These are phyloP conservation scores for Orthosia cruda DNA, from an alignment of 2,888 invertebrate genomes.

Conservation along the genomic window DNA sequence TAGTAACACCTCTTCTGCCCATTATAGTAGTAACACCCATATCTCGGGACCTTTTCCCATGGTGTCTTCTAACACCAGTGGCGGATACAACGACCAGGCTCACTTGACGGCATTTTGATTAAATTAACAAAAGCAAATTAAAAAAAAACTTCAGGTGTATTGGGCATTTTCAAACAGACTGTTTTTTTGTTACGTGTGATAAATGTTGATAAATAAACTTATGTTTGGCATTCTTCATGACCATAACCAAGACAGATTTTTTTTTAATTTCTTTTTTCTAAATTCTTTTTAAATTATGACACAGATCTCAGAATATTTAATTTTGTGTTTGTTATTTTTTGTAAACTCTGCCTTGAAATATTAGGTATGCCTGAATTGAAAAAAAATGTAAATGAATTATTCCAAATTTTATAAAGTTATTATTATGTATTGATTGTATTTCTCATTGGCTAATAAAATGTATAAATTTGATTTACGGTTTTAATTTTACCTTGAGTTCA, in stretches of 20 bases:
- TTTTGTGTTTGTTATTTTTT: neutral
- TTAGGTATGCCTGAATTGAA: slow-evolving; percentile 47
- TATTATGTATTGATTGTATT: slow-evolving; percentile 25
- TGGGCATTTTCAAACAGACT: neutral
- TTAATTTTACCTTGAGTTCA: neutral
- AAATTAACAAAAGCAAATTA: slow-evolving; percentile 29
- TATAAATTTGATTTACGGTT: slow-evolving; percentile 38
- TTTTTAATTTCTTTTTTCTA: no score
- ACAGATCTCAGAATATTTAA: slow-evolving; percentile 25
- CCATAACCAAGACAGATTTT: no score
- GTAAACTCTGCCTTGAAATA: slow-evolving; percentile 2
- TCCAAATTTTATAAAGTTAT: slow-evolving; percentile 38
- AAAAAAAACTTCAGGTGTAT: slow-evolving; percentile 48
- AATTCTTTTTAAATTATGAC: no score
- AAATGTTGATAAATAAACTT: no score
- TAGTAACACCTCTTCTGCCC: slow-evolving; percentile 63
- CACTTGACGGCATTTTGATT: slow-evolving; percentile 15
- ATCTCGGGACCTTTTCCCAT: slow-evolving; percentile 28
- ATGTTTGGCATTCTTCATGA: neutral
- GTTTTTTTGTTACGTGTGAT: neutral
- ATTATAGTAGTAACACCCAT: slow-evolving; percentile 29
- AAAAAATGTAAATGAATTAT: slow-evolving; percentile 36
- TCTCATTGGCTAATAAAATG: slow-evolving; percentile 66
- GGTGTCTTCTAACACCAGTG: neutral
- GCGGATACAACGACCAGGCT: slow-evolving; percentile 8